These are phyloP conservation scores for Aegotheles bennettii DNA, from an alignment of 2,113 vertebrate species.

Conservation along the genomic window DNA sequence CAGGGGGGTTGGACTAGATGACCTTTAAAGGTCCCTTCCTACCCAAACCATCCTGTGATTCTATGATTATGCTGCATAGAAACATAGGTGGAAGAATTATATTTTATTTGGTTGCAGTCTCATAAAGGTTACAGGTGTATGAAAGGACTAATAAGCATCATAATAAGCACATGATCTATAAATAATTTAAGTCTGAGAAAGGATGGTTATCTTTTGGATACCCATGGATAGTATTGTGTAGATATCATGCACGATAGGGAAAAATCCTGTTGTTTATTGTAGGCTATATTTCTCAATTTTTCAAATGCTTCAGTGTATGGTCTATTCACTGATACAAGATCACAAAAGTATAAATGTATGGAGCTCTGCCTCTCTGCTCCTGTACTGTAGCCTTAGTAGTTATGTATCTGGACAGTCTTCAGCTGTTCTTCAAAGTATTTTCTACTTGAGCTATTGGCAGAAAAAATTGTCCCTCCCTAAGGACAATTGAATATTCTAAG, in stretches of 20 bases:
- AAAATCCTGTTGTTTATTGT: background rate
- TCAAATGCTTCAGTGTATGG: background rate
- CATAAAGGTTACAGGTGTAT: background rate
- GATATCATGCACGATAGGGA: background rate
- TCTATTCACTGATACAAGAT: background rate
- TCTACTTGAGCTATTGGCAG: background rate
- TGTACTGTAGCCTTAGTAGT: background rate
- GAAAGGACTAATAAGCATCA: background rate
- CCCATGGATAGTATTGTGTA: background rate
- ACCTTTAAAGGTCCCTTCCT: background rate
- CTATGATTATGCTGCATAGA: background rate
- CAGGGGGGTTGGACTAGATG: too few relatives aligned
- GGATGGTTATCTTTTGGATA: background rate
- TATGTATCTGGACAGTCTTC: background rate
- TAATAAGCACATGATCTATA: background rate
- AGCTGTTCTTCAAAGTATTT: background rate
- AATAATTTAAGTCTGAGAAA: background rate
- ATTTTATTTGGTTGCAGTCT: background rate
- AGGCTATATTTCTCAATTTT: background rate
- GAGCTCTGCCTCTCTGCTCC: background rate
- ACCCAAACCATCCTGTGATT: too few relatives aligned
- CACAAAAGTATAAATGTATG: background rate
- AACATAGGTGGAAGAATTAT: background rate
- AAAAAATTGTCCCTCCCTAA: background rate
- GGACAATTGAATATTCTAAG: background rate